Conservation (phyloP, 30 jellyfish, hydroid and myxozoan species). For the Turritopsis dohrnii region DNA sequence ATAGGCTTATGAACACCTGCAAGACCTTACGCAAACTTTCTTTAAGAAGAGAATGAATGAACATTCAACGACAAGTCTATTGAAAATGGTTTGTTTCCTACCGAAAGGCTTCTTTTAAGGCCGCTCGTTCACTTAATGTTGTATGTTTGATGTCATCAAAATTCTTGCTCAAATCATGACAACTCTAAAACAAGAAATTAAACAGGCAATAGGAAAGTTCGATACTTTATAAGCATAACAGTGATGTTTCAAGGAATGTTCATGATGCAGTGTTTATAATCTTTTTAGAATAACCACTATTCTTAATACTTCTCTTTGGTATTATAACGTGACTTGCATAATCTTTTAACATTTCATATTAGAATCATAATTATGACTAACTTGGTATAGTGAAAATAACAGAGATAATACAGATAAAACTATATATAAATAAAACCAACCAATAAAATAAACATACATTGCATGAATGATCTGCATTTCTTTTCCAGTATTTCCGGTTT, state of each 20-base stretch:
- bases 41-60: too few species aligned
- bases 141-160: slow-evolving; percentile 92
- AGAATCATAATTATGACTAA: too few species aligned
- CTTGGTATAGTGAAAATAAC: too few species aligned
- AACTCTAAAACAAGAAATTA: slow-evolving; percentile 31
- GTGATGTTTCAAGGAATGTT: background rate
- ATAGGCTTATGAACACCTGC: too few species aligned
- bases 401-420: background rate
- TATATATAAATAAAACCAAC: background rate
- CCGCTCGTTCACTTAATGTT: slow-evolving; percentile 90
- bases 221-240: background rate
- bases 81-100: background rate
- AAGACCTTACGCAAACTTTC: too few species aligned
- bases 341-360: too few species aligned
- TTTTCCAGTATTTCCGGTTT: slow-evolving; percentile 78
- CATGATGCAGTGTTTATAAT: too few species aligned
- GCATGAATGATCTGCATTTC: slow-evolving; percentile 69
- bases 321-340: too few species aligned
- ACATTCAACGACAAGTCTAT: too few species aligned
- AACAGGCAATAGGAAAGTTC: background rate
- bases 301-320: too few species aligned
- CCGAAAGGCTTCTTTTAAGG: slow-evolving; percentile 78
- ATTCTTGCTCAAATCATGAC: slow-evolving; percentile 69
- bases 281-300: too few species aligned
- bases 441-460: slow-evolving; percentile 40